Evolutionary conservation across 2,113 vertebrate genomes (phyloP), one percentile per base, ranked within the genome.

Genomic region (Clinocottus analis): DNA sequence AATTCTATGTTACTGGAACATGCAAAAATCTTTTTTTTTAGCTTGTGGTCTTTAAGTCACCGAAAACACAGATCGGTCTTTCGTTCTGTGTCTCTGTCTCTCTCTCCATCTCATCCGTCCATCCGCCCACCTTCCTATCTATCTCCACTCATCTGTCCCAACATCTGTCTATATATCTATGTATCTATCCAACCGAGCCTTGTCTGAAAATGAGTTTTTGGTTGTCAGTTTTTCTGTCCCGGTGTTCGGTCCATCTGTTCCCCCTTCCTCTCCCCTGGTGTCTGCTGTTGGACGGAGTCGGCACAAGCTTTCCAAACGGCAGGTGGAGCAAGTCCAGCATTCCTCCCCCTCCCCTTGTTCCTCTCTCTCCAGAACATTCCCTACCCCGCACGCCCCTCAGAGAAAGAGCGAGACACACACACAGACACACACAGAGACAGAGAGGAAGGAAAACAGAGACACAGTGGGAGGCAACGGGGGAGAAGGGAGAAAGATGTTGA

Each of bases 271-370:
- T 88, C 89, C 86, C 87, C 85, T 85, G 87, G 84, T 91, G 85
- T 88, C 76, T 86, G 74, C 82, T 90, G 77, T 92, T 92, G 90
- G 91, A 89, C 67, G 29, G 78, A 87, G 62, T 84, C 63, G 3
- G 63, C 75, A 75, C 88, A 73, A 90, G 90, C 86, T 86, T 87
- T 91, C 86, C 92, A 92, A 92, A 82, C 90, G 87, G 90, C 91
- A 93, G 87, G 92, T 92, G 91, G 92, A 93, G 91, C 88, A 89
- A 90, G 84, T 93, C 92, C 90, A 92, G 91, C 90, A 92, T 91
- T 92, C 92, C 91, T 63, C 43, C 70, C 71, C 75, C 68, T 21
- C 39, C 64, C 69, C 63, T 45, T 62, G 66, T 83, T 65, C 64
- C 68, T 78, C 80, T 86, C 78, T 87, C 85, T 91, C 84, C 75